Evolutionary conservation across 2,797 vertebrate genomes (phyloP), one percentile per base, ranked within the genome.

Genomic region (Eutrigla gurnardus): DNA sequence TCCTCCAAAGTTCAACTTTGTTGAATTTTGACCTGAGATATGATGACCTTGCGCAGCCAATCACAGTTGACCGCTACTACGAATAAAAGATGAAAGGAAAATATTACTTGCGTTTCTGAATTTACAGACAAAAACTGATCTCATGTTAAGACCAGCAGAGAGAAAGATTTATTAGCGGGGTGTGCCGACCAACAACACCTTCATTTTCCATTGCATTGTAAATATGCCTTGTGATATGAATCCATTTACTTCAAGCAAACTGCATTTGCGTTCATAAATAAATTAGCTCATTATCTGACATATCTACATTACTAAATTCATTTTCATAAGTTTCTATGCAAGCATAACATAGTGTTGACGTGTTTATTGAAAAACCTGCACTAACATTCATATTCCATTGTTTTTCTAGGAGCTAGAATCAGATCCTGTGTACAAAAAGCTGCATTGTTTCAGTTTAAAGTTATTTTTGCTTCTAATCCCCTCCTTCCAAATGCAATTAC

Each of bases 361-460:
- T 63, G 37, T 65, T 65, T 12, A 39, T 43, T 65, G 46, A 49
- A 62, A 52, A 13, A 11, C 18, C 45, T 0, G 35, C 36, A 17
- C 0, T 52, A 7, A 46, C 53, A 25, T 49, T 60, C 25, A 25
- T 25, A 25, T 25, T 25, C 25, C 25, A 25, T 25, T 39, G 36
- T 43, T 69, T 61, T 47, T 36, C 12, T 14, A 15, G 17, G 6
- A 75, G 78, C 32, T 5, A 69, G 25, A 25, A 25, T 25, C 25
- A 25, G 25, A 25, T 25, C 25, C 46, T 2, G 4, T 65, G 25
- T 17, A 83, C 69, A 87, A 78, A 80, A 75, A 80, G 43, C 46
- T 61, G 47, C 67, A 83, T 85, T 88, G 85, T 88, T 82, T 84
- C 12, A 72, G 3, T 70, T 83, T 13, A 58, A 18, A 66, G 70